Evolutionary conservation across 1,140 invertebrate species (phyloP), one percentile per base, ranked within the genome.

Genomic region (Ceratosolen fusciceps): DNA sequence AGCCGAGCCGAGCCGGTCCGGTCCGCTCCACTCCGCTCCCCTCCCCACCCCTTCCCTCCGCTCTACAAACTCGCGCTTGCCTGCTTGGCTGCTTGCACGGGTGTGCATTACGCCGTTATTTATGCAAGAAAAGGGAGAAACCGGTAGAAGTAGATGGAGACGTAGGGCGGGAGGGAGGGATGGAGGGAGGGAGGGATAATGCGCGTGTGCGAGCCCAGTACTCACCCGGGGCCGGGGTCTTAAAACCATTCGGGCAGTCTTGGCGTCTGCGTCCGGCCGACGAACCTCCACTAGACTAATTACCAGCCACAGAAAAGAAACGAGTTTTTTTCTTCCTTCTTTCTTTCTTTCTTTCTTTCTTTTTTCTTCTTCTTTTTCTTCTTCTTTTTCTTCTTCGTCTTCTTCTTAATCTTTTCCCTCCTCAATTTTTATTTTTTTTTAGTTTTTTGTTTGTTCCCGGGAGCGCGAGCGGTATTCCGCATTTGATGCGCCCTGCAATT

Each of bases 51-150:
- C n/a, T n/a, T n/a, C n/a, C n/a, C n/a, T n/a, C n/a, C n/a, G n/a
- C n/a, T n/a, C n/a, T n/a, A n/a, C n/a, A n/a, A n/a, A n/a, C n/a
- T n/a, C n/a, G n/a, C n/a, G n/a, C n/a, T n/a, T n/a, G n/a, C n/a
- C n/a, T n/a, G n/a, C n/a, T n/a, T n/a, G n/a, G 58, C 21, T 52
- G 47, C 54, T 52, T 49, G 26, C 26, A 21, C 47, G 68, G 19
- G 4, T 47, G 24, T 70, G 8, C 47, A 47, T 62, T 49, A 49
- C 43, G 0, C 16, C 47, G 68, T 49, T 71, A 71, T 71, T 71
- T 71, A 71, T 71, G 68, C 68, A 52, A 21, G 39, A 37, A 65
- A 16, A 62, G 58, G 19, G 34, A 65, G 26, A 65, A 31, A 31
- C 24, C 26, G 24, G 29, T n/a, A 4, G 54, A 58, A 62, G 58